These are phyloP conservation scores for Catocala fraxini DNA, from an alignment of 2,888 invertebrate genomes.

Conservation along the genomic window DNA sequence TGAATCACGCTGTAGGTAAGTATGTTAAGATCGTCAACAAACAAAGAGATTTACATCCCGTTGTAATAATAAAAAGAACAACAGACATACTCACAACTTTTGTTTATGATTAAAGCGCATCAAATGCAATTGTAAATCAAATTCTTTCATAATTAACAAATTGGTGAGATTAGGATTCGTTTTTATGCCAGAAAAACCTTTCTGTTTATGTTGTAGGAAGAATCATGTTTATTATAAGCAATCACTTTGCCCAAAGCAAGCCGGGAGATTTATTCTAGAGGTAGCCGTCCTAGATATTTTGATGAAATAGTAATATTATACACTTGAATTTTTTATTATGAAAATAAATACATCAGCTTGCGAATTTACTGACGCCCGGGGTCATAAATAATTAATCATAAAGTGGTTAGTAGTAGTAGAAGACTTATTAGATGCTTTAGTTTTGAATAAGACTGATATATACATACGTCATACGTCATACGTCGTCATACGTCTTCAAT, in stretches of 20 bases:
- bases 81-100: neutral
- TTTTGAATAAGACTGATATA: too few relatives aligned
- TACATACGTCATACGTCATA: too few relatives aligned
- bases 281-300: neutral
- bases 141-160: constrained; percentile 11
- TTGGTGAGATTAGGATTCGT: constrained; percentile 5
- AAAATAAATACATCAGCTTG: neutral
- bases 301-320: constrained; percentile 4
- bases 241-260: neutral
- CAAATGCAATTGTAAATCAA: constrained; percentile 13
- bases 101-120: constrained; percentile 2
- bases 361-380: too few relatives aligned
- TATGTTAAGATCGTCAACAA: neutral
- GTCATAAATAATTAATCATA: too few relatives aligned
- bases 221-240: constrained; percentile 4
- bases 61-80: constrained; percentile 5
- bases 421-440: too few relatives aligned
- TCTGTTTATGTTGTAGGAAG: constrained; percentile 6
- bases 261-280: neutral
- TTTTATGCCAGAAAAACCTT: neutral
- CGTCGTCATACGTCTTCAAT: too few relatives aligned
- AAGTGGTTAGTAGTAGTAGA: too few relatives aligned
- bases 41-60: neutral
- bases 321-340: neutral
- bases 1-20: too few relatives aligned